Base-by-base conservation (phyloP, 2,888 invertebrate species). In the Drosophila acutilabella region DNA sequence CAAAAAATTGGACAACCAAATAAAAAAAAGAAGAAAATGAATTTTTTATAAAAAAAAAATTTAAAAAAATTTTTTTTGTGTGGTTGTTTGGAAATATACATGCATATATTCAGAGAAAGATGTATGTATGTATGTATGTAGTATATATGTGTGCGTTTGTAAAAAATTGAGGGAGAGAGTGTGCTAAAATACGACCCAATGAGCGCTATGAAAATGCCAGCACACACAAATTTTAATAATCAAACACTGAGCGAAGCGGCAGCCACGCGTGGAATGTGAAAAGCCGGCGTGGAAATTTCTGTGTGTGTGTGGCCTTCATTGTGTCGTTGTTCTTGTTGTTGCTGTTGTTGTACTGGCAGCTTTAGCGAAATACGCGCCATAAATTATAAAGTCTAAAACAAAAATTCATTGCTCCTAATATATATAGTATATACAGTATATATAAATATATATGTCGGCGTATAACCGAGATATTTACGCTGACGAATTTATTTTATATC, bases 191-290 rank as follows among this genome's bases (percentile, higher is more conserved):
- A 85, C 78, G 82, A 74, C 67, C 80, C 78, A 68, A 78, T 78
- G 76, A 82, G 71, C 86, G 82, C 83, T 72, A 78, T 83, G 85
- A 85, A 83, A 85, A 80, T 76, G 80, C 86, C 83, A 74, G 74
- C 66, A 80, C 83, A 73, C 69, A 83, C 80, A 85, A 78, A 82
- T 79, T 82, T 82, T 82, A 85, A 83, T 83, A 83, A 83, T 80
- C 86, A 85, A 80, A 80, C 76, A 72, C 58, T 62, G 72, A 69
- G 73, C 67, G 56, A 73, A 52, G 64, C 67, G 71, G 69, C 71
- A 67, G 78, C 83, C 86, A 80, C 82, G 83, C 83, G 74, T 81
- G 82, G 83, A 82, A 83, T 85, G 76, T 74, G 78, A 76, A 82
- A 85, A 85, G 78, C 62, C 74, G 61, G 64, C 74, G 59, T 74